phyloP scores from a whole-genome alignment of 2,888 invertebrate species.

The Leptinotarsa tumamoca region DNA sequence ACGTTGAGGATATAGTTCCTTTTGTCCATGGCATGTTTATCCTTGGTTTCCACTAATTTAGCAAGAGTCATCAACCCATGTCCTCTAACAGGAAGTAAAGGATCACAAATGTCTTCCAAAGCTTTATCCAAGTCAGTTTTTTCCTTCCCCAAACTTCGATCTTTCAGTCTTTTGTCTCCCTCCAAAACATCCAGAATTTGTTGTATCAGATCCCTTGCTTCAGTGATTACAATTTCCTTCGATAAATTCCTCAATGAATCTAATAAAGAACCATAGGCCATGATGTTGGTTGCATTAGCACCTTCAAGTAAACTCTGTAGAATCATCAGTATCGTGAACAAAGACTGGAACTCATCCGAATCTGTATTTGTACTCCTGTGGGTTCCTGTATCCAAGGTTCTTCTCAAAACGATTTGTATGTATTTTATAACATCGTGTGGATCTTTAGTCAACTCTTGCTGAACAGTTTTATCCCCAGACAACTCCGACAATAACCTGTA shows the following conservation, averaged over 20 bases:
- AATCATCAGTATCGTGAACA: constrained; percentile 60
- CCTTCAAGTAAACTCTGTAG: constrained; percentile 62
- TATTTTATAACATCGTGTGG: constrained; percentile 68
- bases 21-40: constrained; percentile 74
- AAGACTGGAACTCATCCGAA: constrained; percentile 56
- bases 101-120: constrained; percentile 76
- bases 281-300: constrained; percentile 53
- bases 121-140: constrained; percentile 72
- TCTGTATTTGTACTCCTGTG: constrained; percentile 54
- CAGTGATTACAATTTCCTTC: constrained; percentile 53
- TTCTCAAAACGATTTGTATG: constrained; percentile 66
- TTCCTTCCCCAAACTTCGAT: constrained; percentile 44
- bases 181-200: constrained; percentile 50
- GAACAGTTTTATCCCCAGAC: constrained; percentile 66
- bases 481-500: constrained; percentile 70
- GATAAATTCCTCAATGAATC: constrained; percentile 52
- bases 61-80: constrained; percentile 82
- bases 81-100: constrained; percentile 81
- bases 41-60: constrained; percentile 76
- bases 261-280: constrained; percentile 60
- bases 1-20: constrained; percentile 77
- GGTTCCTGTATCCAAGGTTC: constrained; percentile 48
- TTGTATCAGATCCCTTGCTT: constrained; percentile 54
- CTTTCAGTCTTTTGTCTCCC: constrained; percentile 22
- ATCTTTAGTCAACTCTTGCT: constrained; percentile 65